A percentile compares a stretch with the other conserved stretches of the same genome.
phyloP scores from a whole-genome alignment of 2,113 vertebrate species.

The Phyllopteryx taeniolatus region DNA sequence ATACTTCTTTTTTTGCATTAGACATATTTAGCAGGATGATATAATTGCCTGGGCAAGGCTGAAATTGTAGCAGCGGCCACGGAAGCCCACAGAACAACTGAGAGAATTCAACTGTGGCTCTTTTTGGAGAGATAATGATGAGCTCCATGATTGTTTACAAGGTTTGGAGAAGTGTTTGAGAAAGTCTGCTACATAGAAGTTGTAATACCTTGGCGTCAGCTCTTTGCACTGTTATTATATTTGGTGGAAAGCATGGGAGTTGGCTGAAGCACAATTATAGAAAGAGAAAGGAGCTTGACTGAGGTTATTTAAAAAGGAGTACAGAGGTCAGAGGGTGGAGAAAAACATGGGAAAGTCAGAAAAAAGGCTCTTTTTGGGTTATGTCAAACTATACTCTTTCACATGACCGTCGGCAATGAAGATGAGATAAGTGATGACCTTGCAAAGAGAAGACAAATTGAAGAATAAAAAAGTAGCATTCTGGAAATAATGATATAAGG shows the following conservation, averaged over 20 bases:
- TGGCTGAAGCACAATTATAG: constrained; percentile 8
- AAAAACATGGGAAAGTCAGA: constrained; percentile 33
- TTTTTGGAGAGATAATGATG: constrained; percentile 60
- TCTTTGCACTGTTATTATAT: constrained; percentile 17
- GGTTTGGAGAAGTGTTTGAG: constrained; percentile 30
- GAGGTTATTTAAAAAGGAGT: constrained; percentile 18
- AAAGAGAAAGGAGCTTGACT: constrained; percentile 16
- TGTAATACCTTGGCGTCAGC: constrained; percentile 23
- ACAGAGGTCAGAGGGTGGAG: constrained; percentile 28
- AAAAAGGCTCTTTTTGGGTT: constrained; percentile 46
- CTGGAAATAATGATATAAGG: constrained; percentile 57
- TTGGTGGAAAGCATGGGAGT: constrained; percentile 15
- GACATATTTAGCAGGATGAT: constrained; percentile 71
- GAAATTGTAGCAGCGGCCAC: constrained; percentile 56
- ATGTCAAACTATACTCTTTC: constrained; percentile 51
- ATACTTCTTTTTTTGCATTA: constrained; percentile 64
- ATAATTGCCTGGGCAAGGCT: constrained; percentile 62
- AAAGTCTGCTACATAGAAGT: constrained; percentile 28
- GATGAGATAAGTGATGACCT: constrained; percentile 50
- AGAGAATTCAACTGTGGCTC: constrained; percentile 59
- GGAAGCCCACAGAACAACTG: constrained; percentile 48
- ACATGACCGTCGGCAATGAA: constrained; percentile 43
- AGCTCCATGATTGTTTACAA: constrained; percentile 50
- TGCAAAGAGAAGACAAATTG: constrained; percentile 56
- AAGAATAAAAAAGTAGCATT: constrained; percentile 47